These are phyloP conservation scores for Prorops nasuta DNA, from an alignment of 1,140 invertebrate genomes.

Conservation along the genomic window DNA sequence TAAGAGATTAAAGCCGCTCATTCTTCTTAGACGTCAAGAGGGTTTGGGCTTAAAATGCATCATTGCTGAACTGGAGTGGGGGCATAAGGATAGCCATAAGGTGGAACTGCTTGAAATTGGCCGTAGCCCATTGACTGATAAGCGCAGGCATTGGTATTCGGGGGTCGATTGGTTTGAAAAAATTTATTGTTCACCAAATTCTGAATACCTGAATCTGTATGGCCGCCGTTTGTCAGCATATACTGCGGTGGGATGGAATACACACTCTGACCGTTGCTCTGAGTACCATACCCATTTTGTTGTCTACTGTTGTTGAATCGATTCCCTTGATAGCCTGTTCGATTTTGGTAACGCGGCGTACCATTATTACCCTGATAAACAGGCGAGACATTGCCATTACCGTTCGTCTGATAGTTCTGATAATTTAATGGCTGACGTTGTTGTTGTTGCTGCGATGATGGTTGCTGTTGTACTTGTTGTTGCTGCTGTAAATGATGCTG, in stretches of 20 bases:
- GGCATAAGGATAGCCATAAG: constrained; percentile 58
- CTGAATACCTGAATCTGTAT: constrained; percentile 56
- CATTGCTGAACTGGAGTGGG: constrained; percentile 55
- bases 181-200: constrained; percentile 64
- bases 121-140: constrained; percentile 61
- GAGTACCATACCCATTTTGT: constrained; percentile 18
- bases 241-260: constrained; percentile 58
- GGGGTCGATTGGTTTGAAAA: constrained; percentile 61
- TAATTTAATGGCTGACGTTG: constrained; percentile 9
- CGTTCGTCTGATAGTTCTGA: constrained; percentile 28
- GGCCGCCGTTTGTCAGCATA: constrained; percentile 54
- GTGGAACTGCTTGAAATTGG: constrained; percentile 54
- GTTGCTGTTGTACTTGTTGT: constrained; percentile 11
- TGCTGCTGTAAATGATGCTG: constrained; percentile 20
- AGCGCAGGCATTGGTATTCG: constrained; percentile 59
- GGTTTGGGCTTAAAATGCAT: constrained; percentile 31
- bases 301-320: constrained; percentile 43
- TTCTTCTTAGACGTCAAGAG: constrained; percentile 33
- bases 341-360: constrained; percentile 27
- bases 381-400: constrained; percentile 18
- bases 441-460: constrained; percentile 7
- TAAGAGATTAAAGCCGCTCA: constrained; percentile 9
- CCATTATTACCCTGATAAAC: constrained; percentile 32
- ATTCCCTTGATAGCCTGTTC: constrained; percentile 39
- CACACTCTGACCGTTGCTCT: constrained; percentile 47